phyloP scores from a whole-genome alignment of 2,888 invertebrate species.

The Eristalis arbustorum region DNA sequence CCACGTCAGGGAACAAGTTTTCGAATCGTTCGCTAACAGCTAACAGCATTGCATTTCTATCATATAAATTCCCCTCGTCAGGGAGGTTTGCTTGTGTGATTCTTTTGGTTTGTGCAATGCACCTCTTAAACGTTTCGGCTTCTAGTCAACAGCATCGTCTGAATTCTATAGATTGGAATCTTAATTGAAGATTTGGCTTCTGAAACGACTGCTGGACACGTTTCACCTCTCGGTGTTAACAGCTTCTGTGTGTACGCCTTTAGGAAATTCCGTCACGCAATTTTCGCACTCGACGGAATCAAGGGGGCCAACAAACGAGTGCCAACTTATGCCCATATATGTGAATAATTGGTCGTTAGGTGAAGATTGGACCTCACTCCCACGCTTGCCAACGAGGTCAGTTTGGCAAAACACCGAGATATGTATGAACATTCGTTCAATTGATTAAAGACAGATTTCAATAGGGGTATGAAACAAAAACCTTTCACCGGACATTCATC shows the following conservation, averaged over 20 bases:
- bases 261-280: conserved; percentile 28
- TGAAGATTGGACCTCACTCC: background rate
- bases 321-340: too few species aligned
- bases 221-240: background rate
- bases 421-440: too few species aligned
- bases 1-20: conserved; percentile 42
- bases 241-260: conserved; percentile 37
- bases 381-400: conserved; percentile 22
- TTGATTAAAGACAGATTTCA: too few species aligned
- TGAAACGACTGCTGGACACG: conserved; percentile 9
- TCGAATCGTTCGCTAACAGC: conserved; percentile 1
- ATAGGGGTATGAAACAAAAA: background rate
- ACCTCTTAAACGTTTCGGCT: conserved; percentile 17
- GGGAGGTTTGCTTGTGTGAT: conserved; percentile 34
- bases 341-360: too few species aligned
- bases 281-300: conserved; percentile 6
- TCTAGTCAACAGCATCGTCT: conserved; percentile 8
- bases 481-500: conserved; percentile 46
- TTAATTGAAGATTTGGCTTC: conserved; percentile 26
- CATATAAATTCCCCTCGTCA: conserved; percentile 35
- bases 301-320: background rate
- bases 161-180: conserved; percentile 16
- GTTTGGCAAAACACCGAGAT: background rate
- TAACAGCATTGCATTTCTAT: conserved; percentile 4
- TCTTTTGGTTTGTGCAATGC: conserved; percentile 19